Evolutionary conservation across 2,797 vertebrate genomes (phyloP).

Genomic region (Hypotaenidia philippensis): DNA sequence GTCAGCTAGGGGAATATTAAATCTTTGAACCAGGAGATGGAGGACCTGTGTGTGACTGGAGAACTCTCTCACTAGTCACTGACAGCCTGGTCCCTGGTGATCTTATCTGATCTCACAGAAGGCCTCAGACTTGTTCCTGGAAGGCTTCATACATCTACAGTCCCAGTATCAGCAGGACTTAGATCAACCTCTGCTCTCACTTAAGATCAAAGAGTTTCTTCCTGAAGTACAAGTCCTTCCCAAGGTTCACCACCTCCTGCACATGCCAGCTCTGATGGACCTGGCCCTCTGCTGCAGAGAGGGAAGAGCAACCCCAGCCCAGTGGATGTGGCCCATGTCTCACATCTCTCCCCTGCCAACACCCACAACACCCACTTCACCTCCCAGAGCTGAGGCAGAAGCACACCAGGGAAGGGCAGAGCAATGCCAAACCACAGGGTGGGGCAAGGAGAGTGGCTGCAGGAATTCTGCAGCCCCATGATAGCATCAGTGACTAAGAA

Average conservation of each 20-base stretch:
- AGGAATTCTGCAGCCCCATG: neutral
- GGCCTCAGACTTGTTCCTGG: neutral
- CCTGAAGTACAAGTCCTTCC: neutral
- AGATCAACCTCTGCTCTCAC: neutral
- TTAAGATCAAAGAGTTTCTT: neutral
- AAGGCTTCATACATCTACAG: neutral
- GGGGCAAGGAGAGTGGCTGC: neutral
- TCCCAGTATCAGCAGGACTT: neutral
- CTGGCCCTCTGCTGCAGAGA: neutral
- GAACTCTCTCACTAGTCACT: neutral
- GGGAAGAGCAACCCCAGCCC: neutral
- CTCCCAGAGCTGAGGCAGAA: neutral
- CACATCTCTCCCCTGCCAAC: neutral
- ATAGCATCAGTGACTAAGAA: neutral
- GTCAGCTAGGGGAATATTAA: neutral
- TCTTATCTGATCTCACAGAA: neutral
- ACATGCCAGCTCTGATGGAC: rapidly evolving
- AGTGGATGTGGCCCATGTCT: neutral
- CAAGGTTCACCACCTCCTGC: neutral
- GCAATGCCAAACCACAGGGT: neutral
- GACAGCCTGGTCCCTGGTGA: neutral
- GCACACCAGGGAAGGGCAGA: neutral
- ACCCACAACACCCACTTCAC: neutral
- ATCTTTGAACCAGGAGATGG: neutral
- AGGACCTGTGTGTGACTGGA: neutral